Evolutionary conservation across 35 echinoderm and acorn worm species (phyloP).

Genomic region (Amphiura filiformis): DNA sequence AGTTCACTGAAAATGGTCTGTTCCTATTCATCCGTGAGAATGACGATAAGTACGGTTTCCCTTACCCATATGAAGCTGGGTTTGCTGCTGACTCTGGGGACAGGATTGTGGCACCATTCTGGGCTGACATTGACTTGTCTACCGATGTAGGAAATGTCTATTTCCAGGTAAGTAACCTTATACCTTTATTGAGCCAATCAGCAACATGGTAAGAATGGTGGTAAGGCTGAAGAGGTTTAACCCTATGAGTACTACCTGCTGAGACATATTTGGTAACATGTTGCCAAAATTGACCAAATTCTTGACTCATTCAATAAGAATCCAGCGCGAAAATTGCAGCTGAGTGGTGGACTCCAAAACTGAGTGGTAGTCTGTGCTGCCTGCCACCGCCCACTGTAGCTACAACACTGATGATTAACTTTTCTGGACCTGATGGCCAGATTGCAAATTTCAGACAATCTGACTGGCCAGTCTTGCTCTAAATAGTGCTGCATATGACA

Average conservation of each 20-base stretch:
- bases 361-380: no score
- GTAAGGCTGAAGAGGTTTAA: no score
- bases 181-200: not conserved
- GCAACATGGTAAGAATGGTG: no score
- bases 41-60: constrained; percentile 77
- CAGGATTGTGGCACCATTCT: constrained; percentile 70
- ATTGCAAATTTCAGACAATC: no score
- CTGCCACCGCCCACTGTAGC: no score
- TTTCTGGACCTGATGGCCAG: no score
- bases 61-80: constrained; percentile 61
- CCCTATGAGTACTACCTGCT: no score
- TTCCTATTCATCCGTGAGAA: constrained; percentile 73
- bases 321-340: not conserved
- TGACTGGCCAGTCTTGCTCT: no score
- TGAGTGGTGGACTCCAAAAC: no score
- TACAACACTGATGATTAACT: no score
- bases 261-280: not conserved
- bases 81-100: constrained; percentile 29
- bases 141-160: constrained; percentile 60
- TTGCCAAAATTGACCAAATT: no score
- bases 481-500: no score
- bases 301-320: not conserved
- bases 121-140: constrained; percentile 78
- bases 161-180: constrained; percentile 63
- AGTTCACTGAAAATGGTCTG: constrained; percentile 92